phyloP scores from a whole-genome alignment of 1,140 invertebrate genomes.

The Drosophila jambulina region DNA sequence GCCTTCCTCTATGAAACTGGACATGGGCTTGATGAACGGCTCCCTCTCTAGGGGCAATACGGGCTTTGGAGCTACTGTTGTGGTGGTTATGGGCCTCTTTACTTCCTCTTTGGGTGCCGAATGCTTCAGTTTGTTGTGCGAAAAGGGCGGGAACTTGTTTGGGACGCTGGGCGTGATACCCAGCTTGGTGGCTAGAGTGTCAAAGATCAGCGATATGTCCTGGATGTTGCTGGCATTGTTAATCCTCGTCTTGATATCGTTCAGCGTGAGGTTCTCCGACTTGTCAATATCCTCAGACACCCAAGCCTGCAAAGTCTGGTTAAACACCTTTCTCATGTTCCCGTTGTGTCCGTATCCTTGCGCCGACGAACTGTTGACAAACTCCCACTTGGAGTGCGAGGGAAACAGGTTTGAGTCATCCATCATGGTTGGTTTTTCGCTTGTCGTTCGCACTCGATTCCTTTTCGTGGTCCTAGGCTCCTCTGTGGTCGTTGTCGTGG shows the following conservation, averaged over 20 bases:
- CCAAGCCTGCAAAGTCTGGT: constrained; percentile 83
- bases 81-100: constrained; percentile 41
- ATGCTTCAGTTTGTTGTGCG: constrained; percentile 78
- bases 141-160: constrained; percentile 81
- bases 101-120: constrained; percentile 54
- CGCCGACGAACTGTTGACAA: constrained; percentile 71
- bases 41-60: constrained; percentile 59
- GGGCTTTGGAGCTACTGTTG: constrained; percentile 25
- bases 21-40: constrained; percentile 78
- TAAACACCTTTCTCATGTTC: constrained; percentile 80
- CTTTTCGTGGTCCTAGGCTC: constrained; percentile 47
- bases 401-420: constrained; percentile 82
- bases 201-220: constrained; percentile 83
- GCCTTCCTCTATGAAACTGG: constrained; percentile 71
- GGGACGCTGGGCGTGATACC: constrained; percentile 76
- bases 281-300: constrained; percentile 81
- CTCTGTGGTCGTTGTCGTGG: constrained; percentile 25
- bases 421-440: constrained; percentile 67
- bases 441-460: constrained; percentile 57
- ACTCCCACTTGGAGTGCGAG: constrained; percentile 84
- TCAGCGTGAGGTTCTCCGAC: constrained; percentile 70
- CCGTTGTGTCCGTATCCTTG: constrained; percentile 60
- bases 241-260: constrained; percentile 78
- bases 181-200: constrained; percentile 82
- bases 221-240: constrained; percentile 84